phyloP scores from a whole-genome alignment of 2,113 vertebrate genomes.

The rabbit (Oryctolagus cuniculus) region mOryCun1.1 NC_091436.1:40043501-40044000 shows the following conservation, averaged over 20 bases:
- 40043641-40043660: not conserved
- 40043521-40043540: not conserved
- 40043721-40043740: not conserved
- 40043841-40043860: not conserved
- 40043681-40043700: not conserved
- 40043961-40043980: not conserved
- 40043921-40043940: not conserved
- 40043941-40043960: not conserved
- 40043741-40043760: not conserved
- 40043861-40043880: not conserved
- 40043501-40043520: not conserved
- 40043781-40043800: not conserved
- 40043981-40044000: not conserved
- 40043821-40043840: constrained; percentile 37
- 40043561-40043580: not conserved
- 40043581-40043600: not conserved
- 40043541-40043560: not conserved
- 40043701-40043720: not conserved
- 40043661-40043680: not conserved
- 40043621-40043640: not conserved
- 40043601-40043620: not conserved
- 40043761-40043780: not conserved
- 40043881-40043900: not conserved
- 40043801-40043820: not conserved
- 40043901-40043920: not conserved